Evolutionary conservation across 2,797 vertebrate genomes (phyloP).

Genomic region (Buceros bicornis): DNA sequence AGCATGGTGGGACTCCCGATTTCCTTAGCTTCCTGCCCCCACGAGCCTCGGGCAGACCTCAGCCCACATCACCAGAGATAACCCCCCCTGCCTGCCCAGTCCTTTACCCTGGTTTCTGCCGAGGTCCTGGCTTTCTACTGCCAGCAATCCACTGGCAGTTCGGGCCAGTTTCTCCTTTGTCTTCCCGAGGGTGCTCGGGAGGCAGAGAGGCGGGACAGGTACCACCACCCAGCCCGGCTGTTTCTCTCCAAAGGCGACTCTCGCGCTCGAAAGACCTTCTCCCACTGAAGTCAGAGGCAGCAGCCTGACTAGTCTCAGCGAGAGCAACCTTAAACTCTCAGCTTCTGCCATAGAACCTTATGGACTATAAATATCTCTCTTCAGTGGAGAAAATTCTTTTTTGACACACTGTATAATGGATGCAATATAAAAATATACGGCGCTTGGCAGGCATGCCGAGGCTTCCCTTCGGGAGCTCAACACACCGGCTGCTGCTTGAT

Average conservation of each 20-base stretch:
- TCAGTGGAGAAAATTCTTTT: not conserved
- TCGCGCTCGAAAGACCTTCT: not conserved
- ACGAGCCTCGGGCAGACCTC: not conserved
- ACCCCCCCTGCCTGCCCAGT: not conserved
- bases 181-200: not conserved
- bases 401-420: constrained; percentile 40
- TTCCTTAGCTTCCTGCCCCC: not conserved
- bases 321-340: constrained; percentile 1
- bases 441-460: not conserved
- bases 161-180: not conserved
- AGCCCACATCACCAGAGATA: not conserved
- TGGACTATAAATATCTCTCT: not conserved
- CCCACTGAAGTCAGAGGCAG: not conserved
- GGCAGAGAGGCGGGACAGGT: not conserved
- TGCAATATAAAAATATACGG: constrained; percentile 17
- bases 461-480: constrained; percentile 22
- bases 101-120: accelerated
- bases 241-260: not conserved
- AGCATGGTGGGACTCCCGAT: accelerated
- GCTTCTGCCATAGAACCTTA: not conserved
- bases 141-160: accelerated
- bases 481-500: not conserved
- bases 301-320: not conserved
- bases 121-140: not conserved
- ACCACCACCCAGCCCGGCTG: not conserved